Conservation (phyloP, 2,888 invertebrate genomes). For the Nasonia oneida region DNA sequence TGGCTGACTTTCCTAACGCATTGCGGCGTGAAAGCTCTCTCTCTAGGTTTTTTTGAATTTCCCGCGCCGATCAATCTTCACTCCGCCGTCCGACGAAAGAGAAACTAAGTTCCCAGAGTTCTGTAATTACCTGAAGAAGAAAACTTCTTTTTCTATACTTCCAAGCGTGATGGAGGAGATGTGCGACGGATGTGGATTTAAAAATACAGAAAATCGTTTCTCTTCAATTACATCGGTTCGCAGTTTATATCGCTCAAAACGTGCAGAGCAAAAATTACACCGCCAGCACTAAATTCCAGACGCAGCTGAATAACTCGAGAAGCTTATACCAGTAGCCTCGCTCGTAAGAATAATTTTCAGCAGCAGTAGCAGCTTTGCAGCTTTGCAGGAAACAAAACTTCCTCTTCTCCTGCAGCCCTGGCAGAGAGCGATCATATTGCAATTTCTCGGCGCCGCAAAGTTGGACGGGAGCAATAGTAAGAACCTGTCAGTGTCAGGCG, state of each 20-base stretch:
- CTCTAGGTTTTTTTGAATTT: not conserved
- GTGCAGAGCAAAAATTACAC: too few species aligned
- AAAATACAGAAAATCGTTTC: not conserved
- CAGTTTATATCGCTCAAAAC: too few species aligned
- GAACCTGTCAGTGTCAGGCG: not conserved
- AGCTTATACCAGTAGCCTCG: not conserved
- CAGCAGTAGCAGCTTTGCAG: not conserved
- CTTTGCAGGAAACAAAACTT: not conserved
- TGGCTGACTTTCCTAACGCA: not conserved
- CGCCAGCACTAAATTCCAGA: not conserved
- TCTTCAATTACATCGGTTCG: too few species aligned
- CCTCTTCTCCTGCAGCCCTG: not conserved
- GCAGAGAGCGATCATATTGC: slow-evolving; percentile 8
- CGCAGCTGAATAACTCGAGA: not conserved
- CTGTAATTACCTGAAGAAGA: not conserved
- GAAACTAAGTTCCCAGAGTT: not conserved
- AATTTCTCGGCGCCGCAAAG: not conserved
- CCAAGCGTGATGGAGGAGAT: not conserved
- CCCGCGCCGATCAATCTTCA: not conserved
- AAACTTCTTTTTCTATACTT: not conserved
- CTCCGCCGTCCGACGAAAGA: not conserved
- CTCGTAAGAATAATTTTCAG: slow-evolving; percentile 1
- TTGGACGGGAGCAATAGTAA: not conserved
- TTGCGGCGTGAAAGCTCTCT: slow-evolving; percentile 8
- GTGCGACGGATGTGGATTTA: not conserved